Conservation (phyloP, 2,888 invertebrate species). For the Temnothorax ravouxi region DNA sequence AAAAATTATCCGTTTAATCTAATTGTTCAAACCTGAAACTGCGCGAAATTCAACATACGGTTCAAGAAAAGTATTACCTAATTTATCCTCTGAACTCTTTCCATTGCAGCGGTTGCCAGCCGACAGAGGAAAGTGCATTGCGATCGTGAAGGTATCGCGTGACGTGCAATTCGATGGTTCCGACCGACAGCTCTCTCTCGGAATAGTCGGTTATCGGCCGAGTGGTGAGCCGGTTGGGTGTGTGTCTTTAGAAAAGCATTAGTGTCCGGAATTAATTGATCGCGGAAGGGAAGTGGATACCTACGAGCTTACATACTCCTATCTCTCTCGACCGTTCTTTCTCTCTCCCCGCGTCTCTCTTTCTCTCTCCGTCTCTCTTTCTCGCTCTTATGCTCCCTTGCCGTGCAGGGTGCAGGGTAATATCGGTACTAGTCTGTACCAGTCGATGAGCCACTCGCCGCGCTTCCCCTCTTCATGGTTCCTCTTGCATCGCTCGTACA, state of each 20-base stretch:
- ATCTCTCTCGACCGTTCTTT: constrained; percentile 58
- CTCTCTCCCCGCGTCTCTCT: constrained; percentile 15
- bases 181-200: constrained; percentile 72
- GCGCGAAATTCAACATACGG: background rate
- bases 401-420: constrained; percentile 80
- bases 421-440: constrained; percentile 85
- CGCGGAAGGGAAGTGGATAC: constrained; percentile 83
- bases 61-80: constrained; percentile 40
- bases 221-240: constrained; percentile 72
- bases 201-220: constrained; percentile 78
- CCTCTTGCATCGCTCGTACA: constrained; percentile 80
- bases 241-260: constrained; percentile 84
- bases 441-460: constrained; percentile 83
- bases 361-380: constrained; percentile 43
- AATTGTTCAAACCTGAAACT: background rate
- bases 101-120: constrained; percentile 41
- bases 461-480: constrained; percentile 71
- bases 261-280: constrained; percentile 85
- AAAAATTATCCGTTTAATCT: background rate
- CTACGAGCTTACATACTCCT: constrained; percentile 82
- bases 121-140: constrained; percentile 69
- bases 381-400: constrained; percentile 69
- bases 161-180: constrained; percentile 78
- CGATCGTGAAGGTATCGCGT: constrained; percentile 78
- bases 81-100: constrained; percentile 55